Evolutionary conservation across 2,888 invertebrate genomes (phyloP).

Genomic region (Ganaspis brasiliensis): DNA sequence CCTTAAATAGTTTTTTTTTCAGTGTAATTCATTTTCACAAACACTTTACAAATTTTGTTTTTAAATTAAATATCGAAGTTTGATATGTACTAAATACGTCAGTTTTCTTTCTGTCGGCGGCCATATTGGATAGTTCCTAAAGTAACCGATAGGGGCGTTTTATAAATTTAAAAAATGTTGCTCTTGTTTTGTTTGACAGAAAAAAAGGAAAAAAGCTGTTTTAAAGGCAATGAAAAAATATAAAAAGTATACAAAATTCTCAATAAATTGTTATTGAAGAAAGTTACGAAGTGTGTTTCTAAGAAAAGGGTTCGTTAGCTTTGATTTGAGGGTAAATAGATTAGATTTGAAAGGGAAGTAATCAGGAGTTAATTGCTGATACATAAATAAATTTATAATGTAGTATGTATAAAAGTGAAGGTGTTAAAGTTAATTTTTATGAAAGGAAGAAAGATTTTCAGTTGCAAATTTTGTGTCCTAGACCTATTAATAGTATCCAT

Average conservation of each 20-base stretch:
- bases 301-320: not conserved
- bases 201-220: no score
- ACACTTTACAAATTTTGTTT: no score
- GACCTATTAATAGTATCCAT: conserved; percentile 15
- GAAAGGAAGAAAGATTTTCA: not conserved
- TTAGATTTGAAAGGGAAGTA: conserved; percentile 1
- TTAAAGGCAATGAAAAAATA: no score
- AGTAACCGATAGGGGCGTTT: no score
- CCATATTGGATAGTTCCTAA: no score
- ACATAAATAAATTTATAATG: not conserved
- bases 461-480: not conserved
- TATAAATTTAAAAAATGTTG: no score
- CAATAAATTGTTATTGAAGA: not conserved
- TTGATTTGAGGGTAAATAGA: not conserved
- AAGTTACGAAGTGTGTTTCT: not conserved
- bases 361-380: conserved; percentile 11
- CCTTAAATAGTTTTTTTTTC: no score
- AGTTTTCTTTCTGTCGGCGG: no score
- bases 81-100: no score
- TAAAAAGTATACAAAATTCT: not conserved
- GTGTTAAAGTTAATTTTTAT: not conserved
- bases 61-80: no score
- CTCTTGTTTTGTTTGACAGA: no score
- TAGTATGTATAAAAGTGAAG: not conserved
- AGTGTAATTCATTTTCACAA: no score